Evolutionary conservation across 1,140 invertebrate genomes (phyloP).

Genomic region (Temnothorax nylanderi): DNA sequence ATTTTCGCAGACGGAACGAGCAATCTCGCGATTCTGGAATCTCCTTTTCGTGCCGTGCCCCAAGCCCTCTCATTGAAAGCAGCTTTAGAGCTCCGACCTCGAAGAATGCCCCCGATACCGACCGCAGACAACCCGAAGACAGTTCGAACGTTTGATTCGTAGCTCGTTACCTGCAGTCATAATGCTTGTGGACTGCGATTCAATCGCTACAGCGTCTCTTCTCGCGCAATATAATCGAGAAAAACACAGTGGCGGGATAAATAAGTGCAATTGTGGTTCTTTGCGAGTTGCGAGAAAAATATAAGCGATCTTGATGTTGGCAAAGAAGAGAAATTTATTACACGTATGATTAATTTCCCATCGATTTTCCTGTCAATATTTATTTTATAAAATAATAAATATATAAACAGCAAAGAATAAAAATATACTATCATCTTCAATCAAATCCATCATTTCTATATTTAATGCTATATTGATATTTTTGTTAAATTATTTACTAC

Average conservation of each 20-base stretch:
- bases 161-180: not conserved
- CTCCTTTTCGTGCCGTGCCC: conserved; percentile 30
- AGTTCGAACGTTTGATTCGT: conserved; percentile 43
- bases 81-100: conserved; percentile 56
- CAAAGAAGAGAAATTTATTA: not conserved
- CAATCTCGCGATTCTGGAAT: conserved; percentile 58
- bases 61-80: conserved; percentile 40
- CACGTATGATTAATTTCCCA: not conserved
- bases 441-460: not conserved
- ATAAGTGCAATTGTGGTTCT: not conserved
- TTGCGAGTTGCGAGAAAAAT: not conserved
- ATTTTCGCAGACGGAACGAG: conserved; percentile 67
- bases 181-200: conserved; percentile 52
- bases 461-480: not conserved
- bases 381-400: not conserved
- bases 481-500: not conserved
- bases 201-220: conserved; percentile 47
- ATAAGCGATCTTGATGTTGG: not conserved
- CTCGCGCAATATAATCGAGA: not conserved
- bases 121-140: conserved; percentile 56
- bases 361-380: not conserved
- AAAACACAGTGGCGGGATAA: conserved; percentile 15
- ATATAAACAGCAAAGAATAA: not conserved
- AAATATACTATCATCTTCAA: not conserved
- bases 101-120: conserved; percentile 58